Conservation (phyloP, 92 coral and sea anemone species). For the Zoanthus sansibaricus region DNA sequence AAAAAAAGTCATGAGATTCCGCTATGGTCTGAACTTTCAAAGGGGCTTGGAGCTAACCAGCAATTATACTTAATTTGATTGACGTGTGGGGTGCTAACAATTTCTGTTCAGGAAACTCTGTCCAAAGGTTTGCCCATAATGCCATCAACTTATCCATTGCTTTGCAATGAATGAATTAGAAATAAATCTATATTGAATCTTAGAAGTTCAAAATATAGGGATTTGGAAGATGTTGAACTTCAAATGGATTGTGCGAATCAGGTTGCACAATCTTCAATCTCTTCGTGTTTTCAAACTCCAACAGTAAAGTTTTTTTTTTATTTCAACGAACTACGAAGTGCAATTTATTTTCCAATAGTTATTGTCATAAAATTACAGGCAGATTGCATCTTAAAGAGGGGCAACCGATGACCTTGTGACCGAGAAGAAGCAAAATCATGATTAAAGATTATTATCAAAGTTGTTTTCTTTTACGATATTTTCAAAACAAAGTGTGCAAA, state of each 20-base stretch:
- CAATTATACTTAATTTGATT: no score
- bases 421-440: constrained; percentile 8
- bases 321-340: not conserved
- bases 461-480: not conserved
- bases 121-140: no score
- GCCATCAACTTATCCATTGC: no score
- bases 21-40: no score
- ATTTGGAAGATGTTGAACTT: no score
- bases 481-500: not conserved
- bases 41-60: no score
- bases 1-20: no score
- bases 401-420: constrained; percentile 44
- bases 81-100: no score
- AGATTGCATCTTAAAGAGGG: constrained; percentile 31
- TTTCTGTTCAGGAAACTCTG: no score
- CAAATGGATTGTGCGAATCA: not conserved
- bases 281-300: not conserved
- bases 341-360: not conserved
- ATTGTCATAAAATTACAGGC: not conserved
- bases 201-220: no score
- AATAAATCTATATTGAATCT: no score
- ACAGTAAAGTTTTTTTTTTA: not conserved
- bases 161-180: no score
- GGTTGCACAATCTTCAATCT: not conserved
- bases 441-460: not conserved